Percentiles rank a stretch among this genome's conserved stretches.
Evolutionary conservation across 2,113 vertebrate genomes (phyloP).

Genomic region (Malurus melanocephalus): DNA sequence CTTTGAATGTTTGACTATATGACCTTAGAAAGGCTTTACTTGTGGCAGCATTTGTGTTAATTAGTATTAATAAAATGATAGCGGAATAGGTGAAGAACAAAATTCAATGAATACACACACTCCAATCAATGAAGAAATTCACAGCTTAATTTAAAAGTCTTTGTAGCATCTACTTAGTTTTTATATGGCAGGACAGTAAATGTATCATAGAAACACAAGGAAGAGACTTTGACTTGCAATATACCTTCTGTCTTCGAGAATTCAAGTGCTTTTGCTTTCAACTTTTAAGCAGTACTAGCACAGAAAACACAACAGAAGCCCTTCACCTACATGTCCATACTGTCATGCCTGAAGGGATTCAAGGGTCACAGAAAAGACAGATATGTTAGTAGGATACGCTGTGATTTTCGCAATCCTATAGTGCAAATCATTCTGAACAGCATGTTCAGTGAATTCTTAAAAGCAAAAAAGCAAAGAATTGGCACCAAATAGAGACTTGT

Average conservation of each 20-base stretch:
- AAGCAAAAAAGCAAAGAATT: constrained; percentile 30
- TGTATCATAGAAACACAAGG: neutral
- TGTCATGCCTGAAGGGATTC: neutral
- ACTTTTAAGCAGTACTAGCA: neutral
- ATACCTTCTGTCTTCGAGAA: neutral
- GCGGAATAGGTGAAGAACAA: neutral
- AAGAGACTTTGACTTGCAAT: neutral
- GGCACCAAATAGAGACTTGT: constrained; percentile 19
- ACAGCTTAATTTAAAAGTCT: neutral
- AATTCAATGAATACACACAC: neutral
- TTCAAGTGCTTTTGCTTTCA: neutral
- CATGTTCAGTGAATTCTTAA: neutral
- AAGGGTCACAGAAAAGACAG: constrained; percentile 1
- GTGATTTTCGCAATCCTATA: neutral
- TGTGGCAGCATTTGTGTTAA: neutral
- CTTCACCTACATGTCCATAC: neutral
- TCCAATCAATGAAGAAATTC: neutral
- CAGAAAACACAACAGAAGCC: neutral
- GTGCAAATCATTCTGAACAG: neutral
- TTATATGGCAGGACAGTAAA: neutral
- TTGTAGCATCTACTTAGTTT: neutral
- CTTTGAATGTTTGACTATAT: neutral
- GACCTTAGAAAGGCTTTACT: neutral
- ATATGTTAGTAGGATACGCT: neutral
- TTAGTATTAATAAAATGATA: neutral